Evolutionary conservation across 1,140 invertebrate genomes (phyloP), one percentile per base, ranked within the genome.

Genomic region (Drosophila ironensis): DNA sequence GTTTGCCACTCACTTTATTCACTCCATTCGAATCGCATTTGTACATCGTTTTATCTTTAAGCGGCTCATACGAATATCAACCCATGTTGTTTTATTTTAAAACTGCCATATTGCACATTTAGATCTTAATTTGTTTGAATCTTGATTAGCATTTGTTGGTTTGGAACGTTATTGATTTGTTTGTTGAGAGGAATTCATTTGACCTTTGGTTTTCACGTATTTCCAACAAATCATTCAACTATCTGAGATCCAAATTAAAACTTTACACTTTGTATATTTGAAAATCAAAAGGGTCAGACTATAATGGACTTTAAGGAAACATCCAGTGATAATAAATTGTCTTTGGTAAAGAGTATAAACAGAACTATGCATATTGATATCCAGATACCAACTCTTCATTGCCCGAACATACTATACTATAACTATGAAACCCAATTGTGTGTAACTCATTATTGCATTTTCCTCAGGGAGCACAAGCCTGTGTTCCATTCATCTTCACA

Each of bases 271-370:
- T 86, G 50, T 84, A 86, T 86, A 87, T 86, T 84, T 88, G 61
- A 74, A 86, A 72, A 72, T 57, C 56, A 72, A 91, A 93, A 95
- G 94, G 94, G 94, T 93, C 93, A 95, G 92, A 92, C 94, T 92
- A 93, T 95, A 93, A 94, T 94, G 94, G 95, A 96, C 92, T 96
- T 95, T 94, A 95, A 94, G 93, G 94, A 95, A 92, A 92, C 93
- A 92, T 93, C 94, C 90, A 93, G 93, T 89, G 95, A 96, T 93
- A 95, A 96, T 92, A 96, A 95, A 91, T 94, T 95, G 90, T 95
- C 95, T 93, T 93, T 96, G 95, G 95, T 96, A 96, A 94, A 86
- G 71, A 66, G 66, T 60, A 74, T 41, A 74, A 59, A 75, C 53
- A 63, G 60, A 86, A 68, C 42, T 38, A 57, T 74, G 53, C 30